phyloP scores from a whole-genome alignment of 2,888 invertebrate genomes.

The Zaprionus lineosus region DNA sequence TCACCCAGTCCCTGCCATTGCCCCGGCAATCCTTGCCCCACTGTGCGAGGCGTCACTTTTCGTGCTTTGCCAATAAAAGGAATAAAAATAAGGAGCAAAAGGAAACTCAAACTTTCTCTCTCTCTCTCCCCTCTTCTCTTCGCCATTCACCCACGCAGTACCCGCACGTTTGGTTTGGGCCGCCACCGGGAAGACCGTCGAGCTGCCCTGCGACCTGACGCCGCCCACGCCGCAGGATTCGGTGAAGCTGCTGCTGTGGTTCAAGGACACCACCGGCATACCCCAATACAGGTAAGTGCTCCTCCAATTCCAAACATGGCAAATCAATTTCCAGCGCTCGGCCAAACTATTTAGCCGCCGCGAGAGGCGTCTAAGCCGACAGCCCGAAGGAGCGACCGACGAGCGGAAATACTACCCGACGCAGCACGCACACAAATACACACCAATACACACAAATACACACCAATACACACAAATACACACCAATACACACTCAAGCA shows the following conservation, averaged over 20 bases:
- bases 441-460: constrained; percentile 9
- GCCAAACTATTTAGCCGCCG: constrained; percentile 46
- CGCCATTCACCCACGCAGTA: constrained; percentile 84
- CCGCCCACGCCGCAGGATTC: constrained; percentile 88
- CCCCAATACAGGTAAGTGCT: constrained; percentile 91
- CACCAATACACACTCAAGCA: constrained; percentile 14
- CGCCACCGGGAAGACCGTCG: constrained; percentile 88
- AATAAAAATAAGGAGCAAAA: too few species aligned
- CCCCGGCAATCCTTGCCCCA: not conserved
- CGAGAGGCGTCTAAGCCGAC: constrained; percentile 4
- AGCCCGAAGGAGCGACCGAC: constrained; percentile 27
- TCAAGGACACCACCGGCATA: constrained; percentile 92
- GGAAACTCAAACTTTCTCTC: constrained; percentile 14
- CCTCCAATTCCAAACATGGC: constrained; percentile 3
- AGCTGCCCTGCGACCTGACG: constrained; percentile 92
- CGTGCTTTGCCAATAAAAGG: constrained; percentile 47
- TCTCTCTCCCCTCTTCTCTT: not conserved
- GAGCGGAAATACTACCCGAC: constrained; percentile 50
- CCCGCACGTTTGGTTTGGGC: constrained; percentile 89
- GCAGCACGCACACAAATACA: constrained; percentile 36
- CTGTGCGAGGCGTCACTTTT: constrained; percentile 13
- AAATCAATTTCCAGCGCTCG: constrained; percentile 47
- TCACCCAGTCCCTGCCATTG: not conserved
- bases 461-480: constrained; percentile 15
- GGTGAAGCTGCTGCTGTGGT: constrained; percentile 94